phyloP scores from a whole-genome alignment of 2,113 vertebrate species.

The Brachyhypopomus occidentalis region DNA sequence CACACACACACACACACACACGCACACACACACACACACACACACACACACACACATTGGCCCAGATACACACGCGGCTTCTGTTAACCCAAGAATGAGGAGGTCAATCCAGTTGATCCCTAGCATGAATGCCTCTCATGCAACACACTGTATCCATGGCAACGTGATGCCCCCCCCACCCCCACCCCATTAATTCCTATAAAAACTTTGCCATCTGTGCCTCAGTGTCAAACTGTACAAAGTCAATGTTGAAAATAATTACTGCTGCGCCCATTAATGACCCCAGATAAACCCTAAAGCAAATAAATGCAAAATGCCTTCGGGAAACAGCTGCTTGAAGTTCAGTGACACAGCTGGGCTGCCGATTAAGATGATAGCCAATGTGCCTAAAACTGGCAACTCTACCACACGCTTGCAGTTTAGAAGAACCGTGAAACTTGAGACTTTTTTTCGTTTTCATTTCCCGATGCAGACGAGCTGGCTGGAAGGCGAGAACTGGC shows the following conservation, averaged over 20 bases:
- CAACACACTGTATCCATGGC: conserved; percentile 69
- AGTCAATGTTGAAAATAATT: not conserved
- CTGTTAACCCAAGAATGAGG: conserved; percentile 77
- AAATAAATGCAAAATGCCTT: not conserved
- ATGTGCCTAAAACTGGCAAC: not conserved
- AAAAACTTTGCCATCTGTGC: conserved; percentile 63
- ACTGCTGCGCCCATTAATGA: not conserved
- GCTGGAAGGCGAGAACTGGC: not conserved
- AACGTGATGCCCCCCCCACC: conserved; percentile 64
- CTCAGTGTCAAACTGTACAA: conserved; percentile 45
- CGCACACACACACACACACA: conserved; percentile 27
- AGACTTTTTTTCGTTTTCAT: not conserved
- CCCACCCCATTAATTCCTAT: conserved; percentile 67
- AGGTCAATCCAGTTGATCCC: conserved; percentile 76
- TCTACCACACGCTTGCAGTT: not conserved
- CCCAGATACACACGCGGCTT: conserved; percentile 64
- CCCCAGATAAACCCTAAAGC: not conserved
- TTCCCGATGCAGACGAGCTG: not conserved
- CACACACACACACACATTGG: conserved; percentile 32
- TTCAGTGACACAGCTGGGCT: not conserved
- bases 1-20: not conserved
- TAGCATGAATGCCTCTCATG: conserved; percentile 73
- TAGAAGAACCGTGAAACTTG: not conserved
- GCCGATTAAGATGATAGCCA: not conserved
- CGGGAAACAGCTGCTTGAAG: not conserved